Evolutionary conservation across 2,113 vertebrate genomes (phyloP), one percentile per base, ranked within the genome.

Genomic region (Aegithalos caudatus): DNA sequence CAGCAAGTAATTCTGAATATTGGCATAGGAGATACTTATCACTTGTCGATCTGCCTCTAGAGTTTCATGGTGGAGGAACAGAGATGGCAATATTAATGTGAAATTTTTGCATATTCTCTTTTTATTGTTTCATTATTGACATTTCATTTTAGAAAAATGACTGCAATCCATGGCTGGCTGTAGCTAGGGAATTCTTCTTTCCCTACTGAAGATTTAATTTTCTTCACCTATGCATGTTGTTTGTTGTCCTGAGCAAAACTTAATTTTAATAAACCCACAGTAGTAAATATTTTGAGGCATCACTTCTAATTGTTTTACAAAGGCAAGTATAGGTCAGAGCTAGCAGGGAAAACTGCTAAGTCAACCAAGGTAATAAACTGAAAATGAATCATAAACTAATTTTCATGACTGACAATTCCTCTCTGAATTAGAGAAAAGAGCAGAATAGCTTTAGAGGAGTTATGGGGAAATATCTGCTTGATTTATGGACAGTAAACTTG

Each of bases 371-470:
- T 50, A 88, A 87, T 92, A 94, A 95, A 86, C 38, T 79, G 61
- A 88, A 93, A 96, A 91, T 90, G 28, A 82, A 71, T 65, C 29
- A 85, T 86, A 92, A 96, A 93, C 60, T 42, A 66, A 50, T 66
- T 76, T 56, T 76, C 25, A 53, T 88, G 88, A 93, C 40, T 86
- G 76, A 51, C 53, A 81, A 9, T 62, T 92, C 11, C n/a, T 94
- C 31, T 95, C 91, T 85, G 57, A 57, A 69, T 88, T 78, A 81
- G 53, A 60, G 65, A 84, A 76, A 44, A 81, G 33, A 45, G 31
- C 31, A 45, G 50, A 86, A 48, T 60, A 91, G 7, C 38, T 89
- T 78, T 57, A 80, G 53, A 91, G 23, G 45, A 79, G 21, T 86
- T 89, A 47, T n/a, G 37, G 88, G 48, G 66, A 66, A 86, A 60